phyloP scores from a whole-genome alignment of 2,113 vertebrate genomes.

The Empidonax alnorum region DNA sequence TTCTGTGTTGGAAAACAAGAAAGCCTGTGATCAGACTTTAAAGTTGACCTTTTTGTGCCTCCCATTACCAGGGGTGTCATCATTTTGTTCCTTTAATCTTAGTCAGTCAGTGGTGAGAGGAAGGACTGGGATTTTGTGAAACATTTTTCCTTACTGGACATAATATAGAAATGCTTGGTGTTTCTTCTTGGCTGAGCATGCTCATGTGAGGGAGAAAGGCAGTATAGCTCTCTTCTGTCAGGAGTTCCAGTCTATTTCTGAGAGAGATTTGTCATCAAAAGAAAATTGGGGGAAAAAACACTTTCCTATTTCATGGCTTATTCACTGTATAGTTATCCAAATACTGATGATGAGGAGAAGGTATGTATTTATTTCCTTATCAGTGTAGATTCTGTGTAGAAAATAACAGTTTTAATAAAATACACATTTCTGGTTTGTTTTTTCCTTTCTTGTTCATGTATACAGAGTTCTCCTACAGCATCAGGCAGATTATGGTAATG shows the following conservation, averaged over 20 bases:
- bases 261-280: not conserved
- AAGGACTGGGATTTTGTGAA: not conserved
- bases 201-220: not conserved
- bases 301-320: not conserved
- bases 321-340: not conserved
- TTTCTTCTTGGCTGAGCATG: not conserved
- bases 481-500: not conserved
- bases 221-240: not conserved
- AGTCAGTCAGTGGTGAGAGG: not conserved
- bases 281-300: not conserved
- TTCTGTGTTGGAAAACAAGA: not conserved
- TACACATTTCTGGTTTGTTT: not conserved
- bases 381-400: not conserved
- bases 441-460: not conserved
- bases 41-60: slow-evolving; percentile 11
- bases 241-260: slow-evolving; percentile 13
- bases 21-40: not conserved
- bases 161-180: not conserved
- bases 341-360: not conserved
- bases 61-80: not conserved
- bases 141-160: not conserved
- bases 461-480: not conserved
- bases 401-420: not conserved
- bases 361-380: not conserved
- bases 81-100: slow-evolving; percentile 16